Percentiles rank a stretch among this genome's conserved stretches.
phyloP scores from a whole-genome alignment of 2,113 vertebrate genomes.

The Accipiter cooperii region DNA sequence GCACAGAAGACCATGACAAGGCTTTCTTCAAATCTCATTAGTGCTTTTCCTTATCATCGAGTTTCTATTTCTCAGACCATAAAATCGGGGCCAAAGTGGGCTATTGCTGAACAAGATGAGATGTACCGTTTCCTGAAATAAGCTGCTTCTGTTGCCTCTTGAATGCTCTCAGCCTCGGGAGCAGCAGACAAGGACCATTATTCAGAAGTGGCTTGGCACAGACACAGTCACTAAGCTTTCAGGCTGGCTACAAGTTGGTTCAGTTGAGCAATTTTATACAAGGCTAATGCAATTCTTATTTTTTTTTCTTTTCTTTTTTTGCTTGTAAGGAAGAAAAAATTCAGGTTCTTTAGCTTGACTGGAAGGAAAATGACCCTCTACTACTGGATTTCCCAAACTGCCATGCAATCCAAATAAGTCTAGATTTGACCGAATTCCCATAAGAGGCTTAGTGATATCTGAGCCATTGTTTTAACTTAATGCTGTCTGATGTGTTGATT shows the following conservation, averaged over 20 bases:
- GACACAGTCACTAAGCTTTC: background rate
- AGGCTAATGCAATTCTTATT: background rate
- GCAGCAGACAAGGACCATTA: background rate
- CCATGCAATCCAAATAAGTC: constrained; percentile 39
- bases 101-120: background rate
- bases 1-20: background rate
- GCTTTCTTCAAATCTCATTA: background rate
- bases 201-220: constrained; percentile 12
- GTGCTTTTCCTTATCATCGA: background rate
- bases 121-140: background rate
- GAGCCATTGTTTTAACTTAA: constrained; percentile 43
- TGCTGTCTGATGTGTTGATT: constrained; percentile 11
- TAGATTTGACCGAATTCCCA: constrained; percentile 7
- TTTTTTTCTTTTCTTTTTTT: background rate
- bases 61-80: background rate
- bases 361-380: constrained; percentile 18
- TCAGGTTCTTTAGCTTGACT: background rate
- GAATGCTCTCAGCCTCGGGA: background rate
- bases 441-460: constrained; percentile 48
- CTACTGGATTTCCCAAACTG: constrained; percentile 25
- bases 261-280: constrained; percentile 27
- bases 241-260: background rate
- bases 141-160: background rate
- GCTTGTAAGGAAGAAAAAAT: background rate
- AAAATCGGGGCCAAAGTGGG: background rate